Evolutionary conservation across 2,888 invertebrate genomes (phyloP).

Genomic region (Atrina japonica): DNA sequence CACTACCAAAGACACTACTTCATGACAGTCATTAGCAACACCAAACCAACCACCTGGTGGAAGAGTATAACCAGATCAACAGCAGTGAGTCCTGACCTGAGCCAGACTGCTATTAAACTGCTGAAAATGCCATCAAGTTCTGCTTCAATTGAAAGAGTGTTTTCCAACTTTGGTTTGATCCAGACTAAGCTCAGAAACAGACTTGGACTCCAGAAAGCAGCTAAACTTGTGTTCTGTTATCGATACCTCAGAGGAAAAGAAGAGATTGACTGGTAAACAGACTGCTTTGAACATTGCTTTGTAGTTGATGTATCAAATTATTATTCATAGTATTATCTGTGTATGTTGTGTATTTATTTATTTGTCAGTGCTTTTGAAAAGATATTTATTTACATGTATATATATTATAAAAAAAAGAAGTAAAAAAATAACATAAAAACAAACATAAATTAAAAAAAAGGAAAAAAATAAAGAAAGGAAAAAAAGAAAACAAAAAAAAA

Average conservation of each 20-base stretch:
- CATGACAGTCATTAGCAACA: slow-evolving; percentile 37
- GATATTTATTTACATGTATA: too few relatives aligned
- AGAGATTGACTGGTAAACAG: slow-evolving; percentile 42
- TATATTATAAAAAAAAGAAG: too few relatives aligned
- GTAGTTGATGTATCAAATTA: too few relatives aligned
- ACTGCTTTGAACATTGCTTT: too few relatives aligned
- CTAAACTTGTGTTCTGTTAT: slow-evolving; percentile 45
- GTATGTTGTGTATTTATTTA: too few relatives aligned
- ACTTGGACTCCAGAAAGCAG: slow-evolving; percentile 34
- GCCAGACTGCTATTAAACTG: slow-evolving; percentile 30
- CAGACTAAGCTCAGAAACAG: slow-evolving; percentile 45
- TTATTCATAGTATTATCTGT: too few relatives aligned
- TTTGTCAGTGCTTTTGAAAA: too few relatives aligned
- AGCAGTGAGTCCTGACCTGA: slow-evolving; percentile 18
- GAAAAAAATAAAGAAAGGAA: too few relatives aligned
- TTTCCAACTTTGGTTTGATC: slow-evolving; percentile 41
- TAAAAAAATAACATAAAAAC: too few relatives aligned
- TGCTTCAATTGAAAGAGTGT: slow-evolving; percentile 36
- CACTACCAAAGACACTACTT: slow-evolving; percentile 25
- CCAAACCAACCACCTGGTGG: slow-evolving; percentile 40
- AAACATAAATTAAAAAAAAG: too few relatives aligned
- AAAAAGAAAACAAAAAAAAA: too few relatives aligned
- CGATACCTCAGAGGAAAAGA: slow-evolving; percentile 32
- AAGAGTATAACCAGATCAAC: slow-evolving; percentile 11
- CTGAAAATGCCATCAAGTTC: slow-evolving; percentile 38